Conservation (phyloP, 2,888 invertebrate genomes). For the Allacma fusca region DNA sequence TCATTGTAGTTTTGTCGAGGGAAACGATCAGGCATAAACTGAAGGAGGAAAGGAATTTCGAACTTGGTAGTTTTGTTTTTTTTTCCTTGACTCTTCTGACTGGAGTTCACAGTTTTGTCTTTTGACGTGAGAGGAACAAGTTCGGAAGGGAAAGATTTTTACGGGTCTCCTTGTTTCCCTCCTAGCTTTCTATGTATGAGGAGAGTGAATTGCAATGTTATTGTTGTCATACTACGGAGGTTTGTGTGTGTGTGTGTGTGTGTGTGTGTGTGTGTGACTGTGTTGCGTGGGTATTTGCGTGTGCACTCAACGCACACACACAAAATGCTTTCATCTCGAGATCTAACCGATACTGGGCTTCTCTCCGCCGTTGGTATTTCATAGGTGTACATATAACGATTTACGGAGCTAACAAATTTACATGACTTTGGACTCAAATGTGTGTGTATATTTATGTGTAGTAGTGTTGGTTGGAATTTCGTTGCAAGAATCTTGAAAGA, state of each 20-base stretch:
- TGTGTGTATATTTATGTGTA: not conserved
- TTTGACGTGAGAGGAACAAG: not conserved
- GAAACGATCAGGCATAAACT: no score
- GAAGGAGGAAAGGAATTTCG: not conserved
- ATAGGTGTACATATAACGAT: slow-evolving; percentile 6
- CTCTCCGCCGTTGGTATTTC: not conserved
- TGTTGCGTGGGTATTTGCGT: not conserved
- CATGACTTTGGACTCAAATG: slow-evolving; percentile 4
- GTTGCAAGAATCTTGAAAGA: slow-evolving; percentile 16
- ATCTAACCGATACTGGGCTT: not conserved
- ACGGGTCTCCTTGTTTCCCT: slow-evolving; percentile 4
- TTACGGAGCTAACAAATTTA: slow-evolving; percentile 14
- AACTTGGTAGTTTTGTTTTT: not conserved
- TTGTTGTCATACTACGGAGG: not conserved
- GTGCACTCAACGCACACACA: not conserved
- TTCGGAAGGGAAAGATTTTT: slow-evolving; percentile 17
- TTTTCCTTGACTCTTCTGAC: slow-evolving; percentile 2
- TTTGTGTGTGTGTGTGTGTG: not conserved
- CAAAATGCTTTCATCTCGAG: slow-evolving; percentile 17
- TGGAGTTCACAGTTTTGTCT: not conserved
- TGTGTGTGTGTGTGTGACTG: not conserved
- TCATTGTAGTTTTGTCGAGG: no score
- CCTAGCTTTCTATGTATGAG: not conserved
- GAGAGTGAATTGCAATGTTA: slow-evolving; percentile 1
- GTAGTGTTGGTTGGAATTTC: not conserved